phyloP scores from a whole-genome alignment of 2,797 vertebrate species.

The Epinephelus awoara region DNA sequence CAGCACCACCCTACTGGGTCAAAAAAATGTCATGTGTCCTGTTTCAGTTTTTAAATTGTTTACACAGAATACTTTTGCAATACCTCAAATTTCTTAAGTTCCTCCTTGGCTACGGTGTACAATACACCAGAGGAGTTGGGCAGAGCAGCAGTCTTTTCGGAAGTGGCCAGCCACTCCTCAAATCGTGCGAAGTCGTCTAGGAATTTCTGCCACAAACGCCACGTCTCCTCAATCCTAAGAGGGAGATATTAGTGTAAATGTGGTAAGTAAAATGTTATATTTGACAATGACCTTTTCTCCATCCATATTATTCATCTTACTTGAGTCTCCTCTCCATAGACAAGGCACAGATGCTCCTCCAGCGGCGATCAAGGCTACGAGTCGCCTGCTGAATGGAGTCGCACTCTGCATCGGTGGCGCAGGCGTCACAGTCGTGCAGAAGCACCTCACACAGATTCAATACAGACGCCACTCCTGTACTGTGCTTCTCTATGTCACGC shows the following conservation, averaged over 20 bases:
- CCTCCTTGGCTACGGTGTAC: constrained; percentile 97
- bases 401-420: constrained; percentile 95
- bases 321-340: constrained; percentile 98
- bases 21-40: not conserved
- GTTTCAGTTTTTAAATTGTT: not conserved
- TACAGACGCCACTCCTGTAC: constrained; percentile 96
- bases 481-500: constrained; percentile 98
- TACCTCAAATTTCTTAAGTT: constrained; percentile 95
- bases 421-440: constrained; percentile 97
- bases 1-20: not conserved
- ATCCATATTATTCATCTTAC: constrained; percentile 72
- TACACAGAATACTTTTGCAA: not conserved
- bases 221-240: constrained; percentile 96
- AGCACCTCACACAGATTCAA: constrained; percentile 98
- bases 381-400: constrained; percentile 99
- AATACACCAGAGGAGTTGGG: constrained; percentile 97
- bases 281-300: not conserved
- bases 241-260: constrained; percentile 5
- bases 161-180: constrained; percentile 93
- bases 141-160: constrained; percentile 93
- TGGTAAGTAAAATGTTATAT: not conserved
- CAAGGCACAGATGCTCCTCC: constrained; percentile 98
- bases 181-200: constrained; percentile 95
- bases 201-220: constrained; percentile 98
- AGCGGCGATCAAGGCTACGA: constrained; percentile 94